phyloP scores from a whole-genome alignment of 2,888 invertebrate genomes.

The Agrypnus murinus region DNA sequence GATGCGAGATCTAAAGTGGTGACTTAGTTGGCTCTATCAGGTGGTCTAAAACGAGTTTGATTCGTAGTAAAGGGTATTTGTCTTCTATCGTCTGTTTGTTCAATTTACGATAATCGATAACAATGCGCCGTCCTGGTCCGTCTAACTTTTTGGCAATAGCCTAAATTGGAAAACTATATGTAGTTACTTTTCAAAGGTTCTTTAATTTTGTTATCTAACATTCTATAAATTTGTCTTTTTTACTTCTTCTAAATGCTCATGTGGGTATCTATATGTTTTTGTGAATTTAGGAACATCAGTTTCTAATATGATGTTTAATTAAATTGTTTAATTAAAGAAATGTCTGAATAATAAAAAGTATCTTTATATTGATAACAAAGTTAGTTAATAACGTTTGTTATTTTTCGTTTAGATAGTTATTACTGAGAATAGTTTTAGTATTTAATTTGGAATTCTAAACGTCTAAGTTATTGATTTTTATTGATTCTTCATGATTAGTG shows the following conservation, averaged over 20 bases:
- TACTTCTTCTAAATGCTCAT: conserved; percentile 59
- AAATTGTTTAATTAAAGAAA: background rate
- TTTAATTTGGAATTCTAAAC: background rate
- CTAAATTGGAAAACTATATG: conserved; percentile 65
- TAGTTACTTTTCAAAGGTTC: too few species aligned
- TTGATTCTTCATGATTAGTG: background rate
- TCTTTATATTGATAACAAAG: conserved; percentile 47
- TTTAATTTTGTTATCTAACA: too few species aligned
- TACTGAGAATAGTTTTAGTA: background rate
- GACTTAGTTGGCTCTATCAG: too few species aligned
- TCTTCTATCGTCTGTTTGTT: too few species aligned
- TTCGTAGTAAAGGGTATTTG: too few species aligned
- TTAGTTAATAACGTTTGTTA: too few species aligned
- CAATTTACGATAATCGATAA: too few species aligned
- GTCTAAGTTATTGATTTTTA: background rate
- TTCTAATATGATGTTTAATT: too few species aligned
- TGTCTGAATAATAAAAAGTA: conserved; percentile 39
- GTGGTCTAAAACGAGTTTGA: too few species aligned
- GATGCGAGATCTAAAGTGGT: too few species aligned
- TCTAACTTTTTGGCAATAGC: too few species aligned
- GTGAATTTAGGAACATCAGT: conserved; percentile 45
- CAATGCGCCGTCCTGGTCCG: too few species aligned
- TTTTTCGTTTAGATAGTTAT: conserved; percentile 21
- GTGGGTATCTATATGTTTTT: conserved; percentile 55
- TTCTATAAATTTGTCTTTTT: conserved; percentile 59